These are phyloP conservation scores for Oxystoma pomonae DNA, from an alignment of 2,888 invertebrate species.

Conservation along the genomic window DNA sequence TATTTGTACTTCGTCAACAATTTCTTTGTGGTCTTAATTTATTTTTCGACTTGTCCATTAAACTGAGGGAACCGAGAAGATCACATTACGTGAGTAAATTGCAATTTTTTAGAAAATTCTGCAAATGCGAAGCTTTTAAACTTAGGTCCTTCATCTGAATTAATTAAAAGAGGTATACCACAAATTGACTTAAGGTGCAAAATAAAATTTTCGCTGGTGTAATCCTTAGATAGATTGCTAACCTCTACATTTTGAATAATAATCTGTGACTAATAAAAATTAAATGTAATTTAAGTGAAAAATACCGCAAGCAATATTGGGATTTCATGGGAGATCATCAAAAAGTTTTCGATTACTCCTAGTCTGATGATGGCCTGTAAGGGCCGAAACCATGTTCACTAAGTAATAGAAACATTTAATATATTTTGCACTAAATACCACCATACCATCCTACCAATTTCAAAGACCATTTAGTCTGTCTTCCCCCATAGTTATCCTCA, in stretches of 20 bases:
- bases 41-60: not conserved
- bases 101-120: not conserved
- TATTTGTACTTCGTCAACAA: not conserved
- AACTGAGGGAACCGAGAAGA: not conserved
- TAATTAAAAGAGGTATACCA: conserved; percentile 18
- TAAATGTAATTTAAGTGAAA: not conserved
- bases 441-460: too few species aligned
- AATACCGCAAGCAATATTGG: conserved; percentile 7
- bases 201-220: conserved; percentile 15
- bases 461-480: too few species aligned
- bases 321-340: conserved; percentile 18
- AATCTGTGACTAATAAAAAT: conserved; percentile 12
- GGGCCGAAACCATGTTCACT: too few species aligned
- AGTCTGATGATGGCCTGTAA: too few species aligned
- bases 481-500: too few species aligned
- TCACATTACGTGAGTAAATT: not conserved
- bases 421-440: too few species aligned
- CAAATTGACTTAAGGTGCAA: conserved; percentile 18
- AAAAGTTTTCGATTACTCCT: too few species aligned
- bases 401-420: too few species aligned
- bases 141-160: conserved; percentile 25
- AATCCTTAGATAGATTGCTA: conserved; percentile 9
- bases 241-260: conserved; percentile 23
- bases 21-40: not conserved
- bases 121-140: conserved; percentile 5